Conservation (phyloP, 2,113 vertebrate species). For the Stigmatopora argus region DNA sequence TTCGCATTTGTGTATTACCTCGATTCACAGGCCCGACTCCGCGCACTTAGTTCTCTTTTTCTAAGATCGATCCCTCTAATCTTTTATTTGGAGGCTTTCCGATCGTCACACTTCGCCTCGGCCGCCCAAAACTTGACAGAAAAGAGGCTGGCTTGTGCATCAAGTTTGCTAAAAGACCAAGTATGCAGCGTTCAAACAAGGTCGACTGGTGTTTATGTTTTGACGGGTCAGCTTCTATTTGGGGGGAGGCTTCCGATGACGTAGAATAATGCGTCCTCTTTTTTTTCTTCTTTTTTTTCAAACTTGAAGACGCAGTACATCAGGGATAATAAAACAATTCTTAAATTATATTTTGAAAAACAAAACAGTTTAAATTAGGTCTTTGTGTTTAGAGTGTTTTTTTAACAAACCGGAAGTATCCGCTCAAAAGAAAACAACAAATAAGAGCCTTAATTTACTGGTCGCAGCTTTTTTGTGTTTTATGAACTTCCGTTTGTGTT, state of each 20-base stretch:
- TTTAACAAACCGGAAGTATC: not conserved
- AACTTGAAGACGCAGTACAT: not conserved
- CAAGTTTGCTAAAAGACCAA: constrained; percentile 5
- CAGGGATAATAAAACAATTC: too few relatives aligned
- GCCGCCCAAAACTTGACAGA: constrained; percentile 5
- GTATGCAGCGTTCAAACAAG: constrained; percentile 28
- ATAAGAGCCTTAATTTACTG: too few relatives aligned
- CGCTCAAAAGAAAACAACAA: too few relatives aligned
- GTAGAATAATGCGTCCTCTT: not conserved
- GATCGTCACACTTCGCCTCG: constrained; percentile 31
- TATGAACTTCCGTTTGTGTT: not conserved
- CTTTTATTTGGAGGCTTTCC: constrained; percentile 54
- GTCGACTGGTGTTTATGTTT: constrained; percentile 71
- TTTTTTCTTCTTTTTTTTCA: not conserved
- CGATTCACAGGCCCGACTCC: constrained; percentile 64
- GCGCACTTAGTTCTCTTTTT: constrained; percentile 39
- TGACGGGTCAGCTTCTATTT: constrained; percentile 46
- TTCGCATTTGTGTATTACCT: constrained; percentile 48
- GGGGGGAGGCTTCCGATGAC: not conserved
- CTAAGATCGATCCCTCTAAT: constrained; percentile 52
- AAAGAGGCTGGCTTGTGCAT: constrained; percentile 46
- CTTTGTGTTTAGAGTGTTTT: not conserved
- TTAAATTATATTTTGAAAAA: too few relatives aligned
- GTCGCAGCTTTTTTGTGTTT: not conserved
- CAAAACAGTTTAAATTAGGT: not conserved